A percentile compares a stretch with the other conserved stretches of the same genome.
Conservation (phyloP, 1,140 invertebrate species). For the Sipha flava region DNA sequence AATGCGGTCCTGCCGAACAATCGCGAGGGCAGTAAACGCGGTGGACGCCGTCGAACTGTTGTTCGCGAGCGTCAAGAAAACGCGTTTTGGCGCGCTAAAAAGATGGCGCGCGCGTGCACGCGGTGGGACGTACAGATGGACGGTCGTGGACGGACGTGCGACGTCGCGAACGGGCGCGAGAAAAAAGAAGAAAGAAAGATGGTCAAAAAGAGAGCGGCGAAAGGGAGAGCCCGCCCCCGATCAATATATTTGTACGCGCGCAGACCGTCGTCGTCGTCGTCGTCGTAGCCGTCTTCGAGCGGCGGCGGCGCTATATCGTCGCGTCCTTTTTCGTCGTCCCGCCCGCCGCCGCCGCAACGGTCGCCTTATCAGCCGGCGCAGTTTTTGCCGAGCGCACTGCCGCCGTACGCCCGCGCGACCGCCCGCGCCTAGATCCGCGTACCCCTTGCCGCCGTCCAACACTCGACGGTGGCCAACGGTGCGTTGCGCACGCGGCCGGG, state of each 20-base stretch:
- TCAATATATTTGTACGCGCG: constrained; percentile 20
- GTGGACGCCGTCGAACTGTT: no score
- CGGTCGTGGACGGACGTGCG: not conserved
- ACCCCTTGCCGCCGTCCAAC: not conserved
- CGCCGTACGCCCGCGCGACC: not conserved
- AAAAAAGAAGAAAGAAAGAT: constrained; percentile 12
- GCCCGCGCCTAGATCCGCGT: not conserved
- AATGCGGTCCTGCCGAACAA: no score
- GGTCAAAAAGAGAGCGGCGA: constrained; percentile 17
- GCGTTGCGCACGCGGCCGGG: not conserved
- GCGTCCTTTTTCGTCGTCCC: not conserved
- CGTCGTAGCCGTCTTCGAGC: not conserved
- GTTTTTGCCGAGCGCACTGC: not conserved
- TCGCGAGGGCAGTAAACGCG: no score
- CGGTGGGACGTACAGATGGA: no score
- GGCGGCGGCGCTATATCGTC: not conserved
- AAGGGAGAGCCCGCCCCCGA: constrained; percentile 12
- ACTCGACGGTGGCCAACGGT: not conserved
- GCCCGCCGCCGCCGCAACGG: not conserved
- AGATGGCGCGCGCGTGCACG: not conserved
- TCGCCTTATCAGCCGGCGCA: not conserved
- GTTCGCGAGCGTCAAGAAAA: no score
- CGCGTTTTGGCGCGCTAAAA: no score
- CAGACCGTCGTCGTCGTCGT: not conserved
- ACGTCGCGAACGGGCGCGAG: not conserved